These are phyloP conservation scores for Nyctalus aviator DNA, from an alignment of 2,797 vertebrate species.

Conservation along the genomic window DNA sequence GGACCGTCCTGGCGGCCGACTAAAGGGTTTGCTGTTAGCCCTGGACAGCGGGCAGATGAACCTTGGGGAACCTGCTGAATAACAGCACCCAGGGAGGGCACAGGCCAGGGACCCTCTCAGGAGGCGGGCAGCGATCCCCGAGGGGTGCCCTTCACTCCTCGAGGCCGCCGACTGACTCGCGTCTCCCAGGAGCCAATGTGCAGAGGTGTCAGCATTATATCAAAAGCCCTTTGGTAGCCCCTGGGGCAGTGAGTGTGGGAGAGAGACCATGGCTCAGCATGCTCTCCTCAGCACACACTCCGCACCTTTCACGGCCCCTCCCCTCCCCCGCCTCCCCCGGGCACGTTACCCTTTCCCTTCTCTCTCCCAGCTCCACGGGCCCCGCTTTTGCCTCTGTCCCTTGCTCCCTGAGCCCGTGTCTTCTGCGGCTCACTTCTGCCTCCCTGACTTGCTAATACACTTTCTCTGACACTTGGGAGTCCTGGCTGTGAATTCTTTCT, in stretches of 20 bases:
- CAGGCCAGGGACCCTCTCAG: neutral
- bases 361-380: neutral
- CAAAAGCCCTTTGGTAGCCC: neutral
- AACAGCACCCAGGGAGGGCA: neutral
- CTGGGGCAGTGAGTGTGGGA: fast-evolving
- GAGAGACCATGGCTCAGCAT: neutral
- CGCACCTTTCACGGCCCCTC: no score
- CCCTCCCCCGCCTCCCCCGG: no score
- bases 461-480: neutral
- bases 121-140: fast-evolving
- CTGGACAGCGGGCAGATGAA: neutral
- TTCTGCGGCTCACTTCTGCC: neutral
- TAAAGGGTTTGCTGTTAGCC: neutral
- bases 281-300: no score
- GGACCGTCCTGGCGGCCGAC: neutral
- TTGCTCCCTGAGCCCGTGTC: neutral
- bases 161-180: fast-evolving
- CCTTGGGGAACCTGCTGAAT: neutral
- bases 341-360: neutral
- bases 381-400: no score
- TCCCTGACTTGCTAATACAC: neutral
- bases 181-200: neutral
- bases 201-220: fast-evolving
- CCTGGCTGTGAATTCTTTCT: neutral
- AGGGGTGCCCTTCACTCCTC: neutral